A percentile compares a stretch with the other conserved stretches of the same genome.
These are phyloP conservation scores for Rambutsinella grinnellia DNA, from an alignment of 2,888 invertebrate species.

Conservation along the genomic window DNA sequence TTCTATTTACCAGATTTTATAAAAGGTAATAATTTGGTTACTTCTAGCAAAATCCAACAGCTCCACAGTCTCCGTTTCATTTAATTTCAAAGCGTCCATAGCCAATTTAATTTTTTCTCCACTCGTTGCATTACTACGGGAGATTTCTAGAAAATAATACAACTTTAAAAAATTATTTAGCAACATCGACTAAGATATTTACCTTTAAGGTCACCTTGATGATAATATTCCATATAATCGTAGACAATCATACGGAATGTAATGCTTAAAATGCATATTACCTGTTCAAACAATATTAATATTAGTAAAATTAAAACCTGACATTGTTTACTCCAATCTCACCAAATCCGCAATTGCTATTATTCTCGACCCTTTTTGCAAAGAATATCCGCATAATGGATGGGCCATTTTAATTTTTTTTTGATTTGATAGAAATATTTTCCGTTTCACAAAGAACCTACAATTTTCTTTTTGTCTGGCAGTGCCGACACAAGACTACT, in stretches of 20 bases:
- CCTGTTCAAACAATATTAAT: neutral
- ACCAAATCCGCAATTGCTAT: slow-evolving; percentile 60
- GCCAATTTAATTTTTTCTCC: slow-evolving; percentile 9
- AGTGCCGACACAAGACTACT: too few species aligned
- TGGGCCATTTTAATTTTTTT: slow-evolving; percentile 52
- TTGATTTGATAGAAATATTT: too few species aligned
- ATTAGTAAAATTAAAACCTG: too few species aligned
- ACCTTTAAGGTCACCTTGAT: neutral
- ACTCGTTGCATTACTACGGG: neutral
- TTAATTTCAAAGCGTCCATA: too few species aligned
- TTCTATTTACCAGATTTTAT: slow-evolving; percentile 16
- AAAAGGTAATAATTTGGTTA: too few species aligned
- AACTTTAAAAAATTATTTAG: neutral
- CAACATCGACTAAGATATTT: slow-evolving; percentile 9
- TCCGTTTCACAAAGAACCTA: too few species aligned
- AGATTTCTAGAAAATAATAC: neutral
- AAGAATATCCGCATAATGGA: slow-evolving; percentile 59
- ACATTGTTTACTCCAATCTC: slow-evolving; percentile 9
- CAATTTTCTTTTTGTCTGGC: too few species aligned
- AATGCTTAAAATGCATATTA: neutral
- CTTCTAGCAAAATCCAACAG: too few species aligned
- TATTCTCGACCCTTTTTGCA: slow-evolving; percentile 57
- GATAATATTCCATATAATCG: neutral
- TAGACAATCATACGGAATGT: slow-evolving; percentile 1
- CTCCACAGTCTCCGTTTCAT: neutral